A percentile compares a stretch with the other conserved stretches of the same genome.
Conservation (phyloP, 2,888 invertebrate species). For the Desoria tigrina region DNA sequence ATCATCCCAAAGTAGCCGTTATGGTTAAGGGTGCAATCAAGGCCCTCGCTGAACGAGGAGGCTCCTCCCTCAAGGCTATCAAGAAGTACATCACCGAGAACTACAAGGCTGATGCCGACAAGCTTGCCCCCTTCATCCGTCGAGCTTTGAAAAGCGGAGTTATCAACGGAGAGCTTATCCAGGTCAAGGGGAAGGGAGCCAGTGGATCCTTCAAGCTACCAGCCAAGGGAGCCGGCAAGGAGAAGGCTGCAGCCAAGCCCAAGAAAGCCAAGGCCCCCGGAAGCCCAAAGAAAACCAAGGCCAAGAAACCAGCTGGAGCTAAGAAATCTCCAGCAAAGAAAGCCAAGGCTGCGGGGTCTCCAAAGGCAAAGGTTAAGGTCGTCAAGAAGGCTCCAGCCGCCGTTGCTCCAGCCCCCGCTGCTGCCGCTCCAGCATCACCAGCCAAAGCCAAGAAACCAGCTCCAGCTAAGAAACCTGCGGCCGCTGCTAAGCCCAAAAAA, state of each 20-base stretch:
- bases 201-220: conserved; percentile 49
- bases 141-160: conserved; percentile 65
- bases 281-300: conserved; percentile 29
- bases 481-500: conserved; percentile 24
- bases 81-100: conserved; percentile 66
- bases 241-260: conserved; percentile 22
- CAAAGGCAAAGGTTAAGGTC: conserved; percentile 17
- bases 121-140: conserved; percentile 64
- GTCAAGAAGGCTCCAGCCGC: conserved; percentile 19
- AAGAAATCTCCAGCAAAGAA: conserved; percentile 23
- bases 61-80: conserved; percentile 64
- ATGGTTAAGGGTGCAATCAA: conserved; percentile 64
- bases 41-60: conserved; percentile 59
- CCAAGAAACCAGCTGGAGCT: neutral
- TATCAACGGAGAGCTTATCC: conserved; percentile 56
- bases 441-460: conserved; percentile 35
- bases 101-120: conserved; percentile 65
- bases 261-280: conserved; percentile 14
- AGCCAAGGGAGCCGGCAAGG: conserved; percentile 13
- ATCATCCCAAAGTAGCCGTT: conserved; percentile 61
- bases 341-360: conserved; percentile 7
- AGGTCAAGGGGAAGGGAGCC: conserved; percentile 48
- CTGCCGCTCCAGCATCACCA: conserved; percentile 30
- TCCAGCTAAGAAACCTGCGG: conserved; percentile 23
- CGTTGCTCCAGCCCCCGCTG: conserved; percentile 28